These are phyloP conservation scores for Leucophenga maculata DNA, from an alignment of 2,888 invertebrate species.

Conservation along the genomic window DNA sequence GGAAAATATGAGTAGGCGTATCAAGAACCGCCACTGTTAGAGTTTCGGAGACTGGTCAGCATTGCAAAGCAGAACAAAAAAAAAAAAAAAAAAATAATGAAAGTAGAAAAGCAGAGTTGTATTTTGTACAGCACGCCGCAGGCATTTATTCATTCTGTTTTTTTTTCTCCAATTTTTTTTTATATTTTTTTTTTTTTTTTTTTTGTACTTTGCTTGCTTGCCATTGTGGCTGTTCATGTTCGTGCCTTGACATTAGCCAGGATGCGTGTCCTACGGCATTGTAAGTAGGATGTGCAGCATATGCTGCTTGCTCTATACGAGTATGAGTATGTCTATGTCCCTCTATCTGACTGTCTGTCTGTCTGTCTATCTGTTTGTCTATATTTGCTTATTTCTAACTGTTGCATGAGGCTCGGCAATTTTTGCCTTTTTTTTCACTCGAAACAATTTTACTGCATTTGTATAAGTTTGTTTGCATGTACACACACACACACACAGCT, in stretches of 20 bases:
- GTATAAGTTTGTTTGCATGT: slow-evolving; percentile 54
- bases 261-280: slow-evolving; percentile 33
- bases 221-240: not conserved
- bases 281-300: slow-evolving; percentile 46
- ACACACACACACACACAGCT: slow-evolving; percentile 28
- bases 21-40: slow-evolving; percentile 39
- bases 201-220: not conserved
- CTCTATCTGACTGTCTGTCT: slow-evolving; percentile 25
- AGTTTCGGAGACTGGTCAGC: slow-evolving; percentile 13
- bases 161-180: slow-evolving; percentile 24
- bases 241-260: slow-evolving; percentile 26
- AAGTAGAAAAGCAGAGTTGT: slow-evolving; percentile 17
- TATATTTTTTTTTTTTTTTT: slow-evolving; percentile 20
- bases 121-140: slow-evolving; percentile 45
- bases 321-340: slow-evolving; percentile 38
- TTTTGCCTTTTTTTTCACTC: not conserved
- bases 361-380: slow-evolving; percentile 29
- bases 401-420: slow-evolving; percentile 50
- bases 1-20: slow-evolving; percentile 51
- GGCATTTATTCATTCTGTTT: slow-evolving; percentile 38
- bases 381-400: slow-evolving; percentile 48
- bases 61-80: slow-evolving; percentile 23
- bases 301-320: slow-evolving; percentile 40
- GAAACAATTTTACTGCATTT: not conserved
- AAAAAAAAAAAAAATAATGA: slow-evolving; percentile 11